These are phyloP conservation scores for Mus spicilegus DNA, from an alignment of 2,113 vertebrate genomes.

Conservation along the genomic window DNA sequence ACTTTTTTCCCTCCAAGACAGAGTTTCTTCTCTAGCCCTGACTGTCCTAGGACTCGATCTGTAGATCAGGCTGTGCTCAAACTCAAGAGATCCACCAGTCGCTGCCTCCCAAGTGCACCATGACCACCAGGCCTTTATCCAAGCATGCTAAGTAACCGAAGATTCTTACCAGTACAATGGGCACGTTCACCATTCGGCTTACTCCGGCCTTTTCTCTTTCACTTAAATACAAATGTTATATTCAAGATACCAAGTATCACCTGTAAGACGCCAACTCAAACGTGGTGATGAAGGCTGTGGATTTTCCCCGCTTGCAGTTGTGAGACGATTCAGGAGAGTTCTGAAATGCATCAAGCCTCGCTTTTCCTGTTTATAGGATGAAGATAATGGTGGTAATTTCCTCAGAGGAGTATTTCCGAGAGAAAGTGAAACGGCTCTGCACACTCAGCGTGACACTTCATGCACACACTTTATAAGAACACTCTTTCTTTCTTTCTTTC, in stretches of 20 bases:
- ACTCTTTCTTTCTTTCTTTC: too few relatives aligned
- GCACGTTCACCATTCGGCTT: not conserved
- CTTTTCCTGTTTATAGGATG: constrained; percentile 23
- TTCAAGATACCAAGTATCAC: not conserved
- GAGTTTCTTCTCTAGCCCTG: not conserved
- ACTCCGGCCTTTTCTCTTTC: constrained; percentile 22
- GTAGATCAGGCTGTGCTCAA: not conserved
- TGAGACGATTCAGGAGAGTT: not conserved
- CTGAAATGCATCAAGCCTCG: not conserved
- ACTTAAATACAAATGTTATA: constrained; percentile 8
- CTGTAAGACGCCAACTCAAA: not conserved
- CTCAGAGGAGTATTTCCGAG: not conserved
- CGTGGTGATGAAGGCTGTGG: not conserved
- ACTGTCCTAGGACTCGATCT: not conserved
- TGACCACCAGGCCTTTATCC: not conserved
- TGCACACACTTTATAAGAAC: not conserved
- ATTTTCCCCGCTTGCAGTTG: not conserved
- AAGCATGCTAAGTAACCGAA: constrained; percentile 13
- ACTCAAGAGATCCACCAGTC: not conserved
- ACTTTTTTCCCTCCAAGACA: not conserved
- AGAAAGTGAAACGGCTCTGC: constrained; percentile 11
- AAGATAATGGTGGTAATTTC: not conserved
- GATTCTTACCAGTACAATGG: not conserved
- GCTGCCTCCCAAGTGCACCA: not conserved
- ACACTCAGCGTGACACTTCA: not conserved